Evolutionary conservation across 1,140 invertebrate genomes (phyloP), one percentile per base, ranked within the genome.

Genomic region (Drosophila kohkoa): DNA sequence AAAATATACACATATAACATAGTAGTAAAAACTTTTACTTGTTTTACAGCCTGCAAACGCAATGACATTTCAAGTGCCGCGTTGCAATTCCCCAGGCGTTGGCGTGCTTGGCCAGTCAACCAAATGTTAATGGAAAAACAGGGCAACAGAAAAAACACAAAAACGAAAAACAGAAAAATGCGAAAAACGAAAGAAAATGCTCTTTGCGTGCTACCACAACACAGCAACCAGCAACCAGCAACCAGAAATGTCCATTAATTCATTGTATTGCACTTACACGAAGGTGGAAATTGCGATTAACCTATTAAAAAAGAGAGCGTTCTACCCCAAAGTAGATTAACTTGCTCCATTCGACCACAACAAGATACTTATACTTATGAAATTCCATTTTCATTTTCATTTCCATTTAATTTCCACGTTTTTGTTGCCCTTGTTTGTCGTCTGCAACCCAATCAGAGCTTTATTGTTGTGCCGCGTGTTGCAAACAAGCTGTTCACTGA

Each of bases 41-140:
- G 20, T 49, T 55, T 45, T 13, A 62, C 45, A 48, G 35, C 63
- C 65, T 59, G 74, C 73, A 64, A 74, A 67, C 65, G 81, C 78
- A 86, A 71, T 82, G 75, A 81, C 82, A 81, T 82, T 87, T 72
- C 66, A 71, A 85, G 82, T 76, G 79, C 25, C 38, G 7, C 38
- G 20, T 25, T 64, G 63, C 63, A 65, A 62, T 54, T 51, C 67
- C 57, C 48, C 3, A 13, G 57, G n/a, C 67, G 55, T 68, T 68
- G 46, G 46, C 57, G 66, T 69, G 66, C 57, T 25, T 15, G 30
- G 11, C 15, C 52, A 54, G 11, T 10, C 52, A 54, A 16, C 11
- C 11, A 54, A 52, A 43, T 51, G 2, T 5, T 54, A 51, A 52
- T 35, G 20, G 16, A 57, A 38, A 55, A 38, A 55, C 28, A 15